These are phyloP conservation scores for Verasper variegatus DNA, from an alignment of 2,113 vertebrate genomes.

Conservation along the genomic window DNA sequence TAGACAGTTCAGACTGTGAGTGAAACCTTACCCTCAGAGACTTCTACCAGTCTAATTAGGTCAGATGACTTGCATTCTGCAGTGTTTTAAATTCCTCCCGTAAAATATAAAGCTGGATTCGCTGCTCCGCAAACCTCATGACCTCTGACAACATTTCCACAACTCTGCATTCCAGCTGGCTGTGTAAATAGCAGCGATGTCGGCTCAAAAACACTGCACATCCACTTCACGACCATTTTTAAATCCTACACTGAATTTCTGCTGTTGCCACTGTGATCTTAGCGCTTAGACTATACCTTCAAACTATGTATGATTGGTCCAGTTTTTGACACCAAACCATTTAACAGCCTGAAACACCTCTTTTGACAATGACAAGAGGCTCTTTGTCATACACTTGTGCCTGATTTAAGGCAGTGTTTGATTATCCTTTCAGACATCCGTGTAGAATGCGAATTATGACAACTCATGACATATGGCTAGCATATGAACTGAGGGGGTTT, in stretches of 20 bases:
- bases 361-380: background rate
- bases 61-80: conserved; percentile 76
- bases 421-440: conserved; percentile 7
- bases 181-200: conserved; percentile 34
- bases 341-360: background rate
- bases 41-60: conserved; percentile 68
- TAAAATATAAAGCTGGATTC: conserved; percentile 68
- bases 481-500: conserved; percentile 7
- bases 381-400: background rate
- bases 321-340: background rate
- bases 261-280: background rate
- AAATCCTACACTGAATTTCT: background rate
- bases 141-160: conserved; percentile 59
- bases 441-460: conserved; percentile 1
- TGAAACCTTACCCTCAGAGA: conserved; percentile 70
- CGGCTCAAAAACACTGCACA: background rate
- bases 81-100: conserved; percentile 66
- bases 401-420: conserved; percentile 3
- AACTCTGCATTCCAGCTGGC: conserved; percentile 45
- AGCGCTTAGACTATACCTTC: background rate
- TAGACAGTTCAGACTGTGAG: conserved; percentile 26
- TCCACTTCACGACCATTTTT: background rate
- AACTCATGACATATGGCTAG: conserved; percentile 24
- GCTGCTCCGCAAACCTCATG: conserved; percentile 60
- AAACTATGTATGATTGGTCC: background rate